Conservation (phyloP, 2,888 invertebrate species). For the Andrena minutula region DNA sequence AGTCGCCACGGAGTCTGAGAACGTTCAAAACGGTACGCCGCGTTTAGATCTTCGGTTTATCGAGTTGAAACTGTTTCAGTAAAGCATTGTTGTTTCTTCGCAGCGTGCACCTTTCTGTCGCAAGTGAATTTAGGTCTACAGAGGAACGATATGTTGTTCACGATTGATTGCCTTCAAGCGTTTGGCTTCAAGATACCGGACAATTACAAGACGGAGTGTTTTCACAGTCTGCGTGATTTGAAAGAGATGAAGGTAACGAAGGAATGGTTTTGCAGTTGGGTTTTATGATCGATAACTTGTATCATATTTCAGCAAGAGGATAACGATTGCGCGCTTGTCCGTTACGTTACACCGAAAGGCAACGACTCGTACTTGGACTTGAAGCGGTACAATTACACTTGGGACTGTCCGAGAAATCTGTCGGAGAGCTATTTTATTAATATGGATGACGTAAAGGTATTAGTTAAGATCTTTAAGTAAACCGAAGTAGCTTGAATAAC, state of each 20-base stretch:
- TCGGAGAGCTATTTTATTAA: conserved; percentile 76
- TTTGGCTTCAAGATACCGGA: conserved; percentile 70
- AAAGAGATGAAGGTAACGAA: conserved; percentile 70
- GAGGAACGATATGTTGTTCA: conserved; percentile 69
- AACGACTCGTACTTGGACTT: conserved; percentile 79
- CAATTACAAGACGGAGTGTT: conserved; percentile 71
- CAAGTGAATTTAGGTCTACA: conserved; percentile 78
- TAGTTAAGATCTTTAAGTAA: not conserved
- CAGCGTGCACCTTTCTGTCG: conserved; percentile 75
- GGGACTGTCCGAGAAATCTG: conserved; percentile 78
- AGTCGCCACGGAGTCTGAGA: conserved; percentile 86
- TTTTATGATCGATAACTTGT: not conserved
- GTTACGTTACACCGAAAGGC: conserved; percentile 74
- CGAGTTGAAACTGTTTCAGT: no score
- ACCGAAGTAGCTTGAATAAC: not conserved
- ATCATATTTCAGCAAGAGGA: conserved; percentile 62
- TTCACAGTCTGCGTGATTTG: conserved; percentile 66
- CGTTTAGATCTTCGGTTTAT: not conserved
- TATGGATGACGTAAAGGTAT: conserved; percentile 79
- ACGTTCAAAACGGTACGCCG: conserved; percentile 84
- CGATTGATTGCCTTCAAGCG: conserved; percentile 74
- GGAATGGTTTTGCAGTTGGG: not conserved
- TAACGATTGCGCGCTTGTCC: conserved; percentile 74
- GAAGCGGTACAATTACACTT: conserved; percentile 75
- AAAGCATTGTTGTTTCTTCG: conserved; percentile 25